Evolutionary conservation across 2,888 invertebrate species (phyloP), one percentile per base, ranked within the genome.

Genomic region (Epinotia brunnichana): DNA sequence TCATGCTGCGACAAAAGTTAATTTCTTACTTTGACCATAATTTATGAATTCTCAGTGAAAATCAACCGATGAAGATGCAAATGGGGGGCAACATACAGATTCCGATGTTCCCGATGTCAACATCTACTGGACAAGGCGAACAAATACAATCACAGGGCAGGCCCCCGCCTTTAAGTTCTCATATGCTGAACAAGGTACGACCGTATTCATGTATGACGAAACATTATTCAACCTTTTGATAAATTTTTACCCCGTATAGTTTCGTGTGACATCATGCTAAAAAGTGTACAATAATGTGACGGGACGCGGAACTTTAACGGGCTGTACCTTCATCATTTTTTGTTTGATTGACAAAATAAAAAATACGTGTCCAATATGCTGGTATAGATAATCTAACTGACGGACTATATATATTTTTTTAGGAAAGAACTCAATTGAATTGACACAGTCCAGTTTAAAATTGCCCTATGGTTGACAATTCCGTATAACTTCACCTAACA

Each of bases 51-150:
- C 90, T 69, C 85, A 95, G 95, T 87, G 96, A 96, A 83, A 92
- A 95, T 87, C 94, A 95, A 66, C 91, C 95, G 64, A 92, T 93
- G 88, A 93, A 93, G 77, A 95, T 95, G 88, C 91, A 91, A 13
- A 88, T 91, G 87, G 85, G 89, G 86, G 85, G 89, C 70, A 90
- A 88, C 74, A 94, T 95, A 17, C 95, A 95, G 80, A 94, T 95
- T 24, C 96, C 96, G 74, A 94, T 96, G 83, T 95, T 96, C 82
- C 91, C 96, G 63, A 96, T 96, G 80, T 94, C 95, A 15, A 80
- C 86, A 1, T 87, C 88, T 0, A 82, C 89, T 0, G 90, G 90
- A 0, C 93, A 91, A 77, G 89, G 90, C 0, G 91, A 92, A 72
- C 89, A 87, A 0, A 89, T 83, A 5, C 88, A 81, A 0, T 76